A percentile compares a stretch with the other conserved stretches of the same genome.
Conservation (phyloP, 2,888 invertebrate species). For the Zhuqinia jingwanae region DNA sequence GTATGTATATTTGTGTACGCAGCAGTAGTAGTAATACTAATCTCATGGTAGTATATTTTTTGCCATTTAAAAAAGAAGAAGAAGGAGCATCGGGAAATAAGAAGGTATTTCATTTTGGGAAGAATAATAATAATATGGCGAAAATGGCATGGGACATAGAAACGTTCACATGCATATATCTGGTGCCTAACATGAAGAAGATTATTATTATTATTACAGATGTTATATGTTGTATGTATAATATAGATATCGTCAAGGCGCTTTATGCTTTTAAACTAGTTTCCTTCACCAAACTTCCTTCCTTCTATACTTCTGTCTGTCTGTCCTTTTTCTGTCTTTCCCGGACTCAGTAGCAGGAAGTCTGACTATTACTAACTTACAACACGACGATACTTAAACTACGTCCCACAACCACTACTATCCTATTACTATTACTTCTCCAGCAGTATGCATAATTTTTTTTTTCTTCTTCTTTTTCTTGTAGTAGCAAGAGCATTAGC, state of each 20-base stretch:
- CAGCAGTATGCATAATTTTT: slow-evolving; percentile 7
- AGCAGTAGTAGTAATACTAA: not conserved
- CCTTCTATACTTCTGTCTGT: slow-evolving; percentile 63
- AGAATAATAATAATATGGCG: not conserved
- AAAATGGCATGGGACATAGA: slow-evolving; percentile 34
- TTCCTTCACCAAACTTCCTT: slow-evolving; percentile 62
- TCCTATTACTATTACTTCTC: slow-evolving; percentile 40
- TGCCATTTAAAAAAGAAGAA: slow-evolving; percentile 6
- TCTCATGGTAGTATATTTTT: too few species aligned
- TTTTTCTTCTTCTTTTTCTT: not conserved
- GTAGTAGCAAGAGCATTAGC: too few species aligned
- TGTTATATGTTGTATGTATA: too few species aligned
- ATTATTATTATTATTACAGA: slow-evolving; percentile 16
- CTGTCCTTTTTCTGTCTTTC: slow-evolving; percentile 59
- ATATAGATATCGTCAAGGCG: slow-evolving; percentile 30
- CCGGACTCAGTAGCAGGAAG: slow-evolving; percentile 51
- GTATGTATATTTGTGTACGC: too few species aligned
- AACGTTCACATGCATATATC: too few species aligned
- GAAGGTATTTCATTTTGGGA: too few species aligned
- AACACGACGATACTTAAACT: not conserved
- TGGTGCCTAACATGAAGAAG: too few species aligned
- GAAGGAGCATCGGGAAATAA: not conserved
- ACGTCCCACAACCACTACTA: too few species aligned
- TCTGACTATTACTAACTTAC: slow-evolving; percentile 48
- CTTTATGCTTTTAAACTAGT: slow-evolving; percentile 70